Percentiles rank a stretch among this genome's conserved stretches.
Evolutionary conservation across 2,113 vertebrate species (phyloP).

Genomic region (Pampusana beccarii): DNA sequence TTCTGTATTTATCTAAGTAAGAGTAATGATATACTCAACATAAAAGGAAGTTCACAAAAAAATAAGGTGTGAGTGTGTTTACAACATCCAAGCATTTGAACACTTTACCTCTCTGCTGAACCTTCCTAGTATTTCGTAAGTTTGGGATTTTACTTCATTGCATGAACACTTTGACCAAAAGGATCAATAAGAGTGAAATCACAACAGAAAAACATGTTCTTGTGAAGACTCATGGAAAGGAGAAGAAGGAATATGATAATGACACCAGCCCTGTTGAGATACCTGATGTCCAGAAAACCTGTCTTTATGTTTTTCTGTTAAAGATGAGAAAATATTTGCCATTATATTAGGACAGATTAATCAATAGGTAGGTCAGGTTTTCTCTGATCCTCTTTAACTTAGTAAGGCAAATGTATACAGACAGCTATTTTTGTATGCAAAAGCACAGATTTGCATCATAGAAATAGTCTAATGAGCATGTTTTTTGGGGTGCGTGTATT

Average conservation of each 20-base stretch:
- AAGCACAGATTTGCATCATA: not conserved
- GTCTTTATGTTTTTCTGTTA: not conserved
- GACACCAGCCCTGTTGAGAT: fast-evolving
- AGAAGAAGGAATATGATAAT: not conserved
- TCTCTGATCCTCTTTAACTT: not conserved
- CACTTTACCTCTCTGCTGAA: not conserved
- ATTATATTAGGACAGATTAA: not conserved
- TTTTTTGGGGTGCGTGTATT: not conserved
- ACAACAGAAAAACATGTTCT: not conserved
- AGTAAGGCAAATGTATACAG: not conserved
- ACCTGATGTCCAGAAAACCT: fast-evolving
- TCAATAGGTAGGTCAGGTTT: not conserved
- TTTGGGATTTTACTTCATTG: not conserved
- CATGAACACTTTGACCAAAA: not conserved
- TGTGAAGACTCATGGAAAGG: not conserved
- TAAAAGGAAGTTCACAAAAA: not conserved
- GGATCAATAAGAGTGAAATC: not conserved
- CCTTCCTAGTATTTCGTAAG: not conserved
- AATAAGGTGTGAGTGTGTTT: not conserved
- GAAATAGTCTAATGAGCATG: not conserved
- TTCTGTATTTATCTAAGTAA: too few relatives aligned
- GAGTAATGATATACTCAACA: not conserved
- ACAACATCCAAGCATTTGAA: not conserved
- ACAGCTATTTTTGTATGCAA: not conserved
- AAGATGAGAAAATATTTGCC: not conserved